Percentiles rank a stretch among this genome's conserved stretches.
Evolutionary conservation across 1,140 invertebrate species (phyloP).

Genomic region (Conus ventricosus): DNA sequence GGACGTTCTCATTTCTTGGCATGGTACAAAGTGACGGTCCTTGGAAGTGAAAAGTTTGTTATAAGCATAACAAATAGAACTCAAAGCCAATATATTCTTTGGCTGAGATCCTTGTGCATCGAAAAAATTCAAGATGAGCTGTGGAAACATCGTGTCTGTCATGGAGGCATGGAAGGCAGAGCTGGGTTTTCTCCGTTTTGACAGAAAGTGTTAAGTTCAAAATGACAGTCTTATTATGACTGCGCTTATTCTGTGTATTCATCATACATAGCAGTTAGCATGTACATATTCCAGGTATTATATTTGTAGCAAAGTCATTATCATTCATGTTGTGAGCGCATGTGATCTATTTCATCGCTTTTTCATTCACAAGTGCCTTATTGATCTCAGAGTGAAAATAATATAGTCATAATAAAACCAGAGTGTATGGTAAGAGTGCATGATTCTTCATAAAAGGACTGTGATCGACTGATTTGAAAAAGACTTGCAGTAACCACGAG

Average conservation of each 20-base stretch:
- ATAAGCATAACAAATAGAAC: neutral
- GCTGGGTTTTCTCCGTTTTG: neutral
- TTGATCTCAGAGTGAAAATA: neutral
- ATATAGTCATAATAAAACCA: constrained; percentile 12
- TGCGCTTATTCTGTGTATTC: neutral
- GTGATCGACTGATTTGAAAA: neutral
- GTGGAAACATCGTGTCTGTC: neutral
- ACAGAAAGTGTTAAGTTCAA: neutral
- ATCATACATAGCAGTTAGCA: neutral
- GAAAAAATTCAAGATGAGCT: neutral
- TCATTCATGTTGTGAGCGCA: constrained; percentile 27
- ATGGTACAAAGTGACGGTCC: neutral
- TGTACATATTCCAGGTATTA: constrained; percentile 23
- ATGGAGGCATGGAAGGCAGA: neutral
- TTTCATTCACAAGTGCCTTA: constrained; percentile 27
- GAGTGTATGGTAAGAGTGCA: neutral
- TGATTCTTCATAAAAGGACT: constrained; percentile 7
- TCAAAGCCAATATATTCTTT: neutral
- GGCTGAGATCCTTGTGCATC: too few species aligned
- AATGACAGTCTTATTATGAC: constrained; percentile 21
- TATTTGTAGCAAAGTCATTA: constrained; percentile 7
- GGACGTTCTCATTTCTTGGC: neutral
- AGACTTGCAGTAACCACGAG: too few species aligned
- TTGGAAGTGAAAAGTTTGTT: neutral
- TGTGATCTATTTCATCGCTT: neutral